Base-by-base conservation (phyloP, 1,140 invertebrate species). In the Hycleus cichorii region DNA sequence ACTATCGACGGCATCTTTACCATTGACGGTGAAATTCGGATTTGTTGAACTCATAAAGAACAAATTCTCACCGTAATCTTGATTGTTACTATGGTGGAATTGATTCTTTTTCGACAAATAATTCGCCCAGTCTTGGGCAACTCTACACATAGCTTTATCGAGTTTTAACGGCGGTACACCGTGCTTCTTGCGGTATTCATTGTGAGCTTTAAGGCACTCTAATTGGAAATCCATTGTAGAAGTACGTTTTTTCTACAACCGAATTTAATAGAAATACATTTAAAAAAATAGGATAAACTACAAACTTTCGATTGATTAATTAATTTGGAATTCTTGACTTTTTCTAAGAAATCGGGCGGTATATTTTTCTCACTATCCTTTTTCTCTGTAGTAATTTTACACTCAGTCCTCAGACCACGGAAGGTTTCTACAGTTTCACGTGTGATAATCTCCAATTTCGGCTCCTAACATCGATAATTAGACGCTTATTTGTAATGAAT, bases 1-100 rank as follows among this genome's bases (percentile, higher is more conserved):
- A 72, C 83, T 83, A 11, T 90, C 83, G 1, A 90, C 88, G 0
- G 87, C 82, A 59, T 86, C 83, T 26, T 78, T 77, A 2, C 87
- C 89, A 39, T 77, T 73, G 9, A 76, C 47, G 7, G 58, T 70
- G 4, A 84, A 83, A 54, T 84, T 84, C 2, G 83, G 81, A 72
- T 86, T 81, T 0, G 84, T 85, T 3, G 66, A 66, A 18, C 63
- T 49, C 49, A 70, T 64, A 49, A 63, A 68, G 57, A 68, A 74
- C n/a, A 74, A 61, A 72, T 85, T 86, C 67, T 85, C 83, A 0
- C 83, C 83, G 62, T 82, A 83, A 10, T 74, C 69, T 64, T 68
- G 74, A 56, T 80, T 74, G 52, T 72, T 66, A 39, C 82, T 78
- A 63, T 86, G 83, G 47, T 78, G 63, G 49, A 87, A 72, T 3